Evolutionary conservation across 2,888 invertebrate species (phyloP).

Genomic region (Metalampra italica): DNA sequence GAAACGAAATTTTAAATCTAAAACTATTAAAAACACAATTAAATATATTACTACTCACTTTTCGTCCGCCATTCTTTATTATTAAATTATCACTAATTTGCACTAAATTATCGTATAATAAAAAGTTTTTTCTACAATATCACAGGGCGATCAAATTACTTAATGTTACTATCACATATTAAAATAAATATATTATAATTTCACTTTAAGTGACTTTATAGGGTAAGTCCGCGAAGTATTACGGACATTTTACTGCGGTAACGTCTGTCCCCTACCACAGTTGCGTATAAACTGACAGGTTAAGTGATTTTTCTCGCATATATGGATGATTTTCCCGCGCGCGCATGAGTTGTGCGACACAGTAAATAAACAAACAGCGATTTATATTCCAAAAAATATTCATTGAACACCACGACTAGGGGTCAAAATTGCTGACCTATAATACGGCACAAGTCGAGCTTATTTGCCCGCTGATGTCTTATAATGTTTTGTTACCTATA

Average conservation of each 20-base stretch:
- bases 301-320: conserved; percentile 23
- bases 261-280: background rate
- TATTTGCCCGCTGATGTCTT: no score
- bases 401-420: no score
- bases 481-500: no score
- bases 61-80: conserved; percentile 47
- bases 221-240: conserved; percentile 16
- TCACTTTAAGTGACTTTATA: conserved; percentile 15
- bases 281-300: background rate
- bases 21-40: background rate
- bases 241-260: conserved; percentile 15
- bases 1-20: background rate
- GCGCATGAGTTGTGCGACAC: background rate
- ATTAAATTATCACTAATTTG: conserved; percentile 19
- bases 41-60: conserved; percentile 49
- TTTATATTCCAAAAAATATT: no score
- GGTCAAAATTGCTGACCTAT: no score
- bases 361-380: no score
- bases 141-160: conserved; percentile 38
- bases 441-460: no score
- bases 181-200: conserved; percentile 15
- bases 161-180: conserved; percentile 32
- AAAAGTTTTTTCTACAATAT: conserved; percentile 42
- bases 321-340: conserved; percentile 24
- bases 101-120: conserved; percentile 19